Evolutionary conservation across 64 coral and sea anemone species (phyloP), one percentile per base, ranked within the genome.

Genomic region (Pocillopora damicornis): DNA sequence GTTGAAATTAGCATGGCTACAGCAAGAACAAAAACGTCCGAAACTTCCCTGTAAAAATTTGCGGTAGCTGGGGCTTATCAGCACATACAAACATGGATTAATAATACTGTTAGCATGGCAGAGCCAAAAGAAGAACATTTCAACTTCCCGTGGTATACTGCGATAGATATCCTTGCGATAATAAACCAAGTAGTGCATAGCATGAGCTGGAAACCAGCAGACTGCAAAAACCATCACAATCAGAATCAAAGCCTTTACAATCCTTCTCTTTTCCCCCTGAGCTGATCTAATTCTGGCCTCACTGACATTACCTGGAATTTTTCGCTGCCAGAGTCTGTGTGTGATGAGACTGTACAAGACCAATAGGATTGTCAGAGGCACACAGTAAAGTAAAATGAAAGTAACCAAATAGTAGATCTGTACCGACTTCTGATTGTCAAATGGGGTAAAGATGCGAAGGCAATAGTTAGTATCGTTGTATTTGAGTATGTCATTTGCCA

Each of bases 161-260:
- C 16, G 0, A n/a, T 73, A 81, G 4, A 69, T 12, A n/a, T 58
- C 42, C 6, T 11, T 87, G 12, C 88, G 82, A 62, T 86, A 95
- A 72, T 66, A 89, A 61, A 58, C 59, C 5, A 89, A 81, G 25
- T 92, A 86, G 37, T 95, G 94, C 87, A 95, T 87, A 0, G 92
- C 9, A 76, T 95, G 94, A 1, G 90, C 94, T 0, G 94, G 94
- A 75, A 90, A 73, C 75, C 89, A 89, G 60, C 86, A 95, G 1
- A 92, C n/a, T 0, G 94, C 90, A 72, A 95, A 95, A 35, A 92
- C 86, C 77, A 78, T 72, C 9, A 89, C 87, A 45, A 95, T 81
- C 0, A 68, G 45, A 69, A 92, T 59, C 1, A 95, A 88, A 12
- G 85, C 74, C 25, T 79, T 83, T 35, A 86, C 63, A 68, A 92